phyloP scores from a whole-genome alignment of 1,140 invertebrate genomes.

The Diplogasteroides magnus region DNA sequence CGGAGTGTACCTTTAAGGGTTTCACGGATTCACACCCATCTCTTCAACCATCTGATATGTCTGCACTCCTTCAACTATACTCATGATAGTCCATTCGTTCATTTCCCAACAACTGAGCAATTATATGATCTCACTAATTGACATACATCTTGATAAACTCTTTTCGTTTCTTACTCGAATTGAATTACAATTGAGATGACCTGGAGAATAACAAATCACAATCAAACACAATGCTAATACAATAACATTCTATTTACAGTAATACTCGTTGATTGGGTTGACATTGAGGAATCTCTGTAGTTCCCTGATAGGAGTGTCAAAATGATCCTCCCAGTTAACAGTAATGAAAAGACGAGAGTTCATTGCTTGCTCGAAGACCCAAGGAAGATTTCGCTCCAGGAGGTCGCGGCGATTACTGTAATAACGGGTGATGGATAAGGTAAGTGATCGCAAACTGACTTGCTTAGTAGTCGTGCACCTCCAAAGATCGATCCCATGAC shows the following conservation, averaged over 20 bases:
- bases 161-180: no score
- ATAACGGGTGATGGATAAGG: slow-evolving; percentile 10
- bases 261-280: slow-evolving; percentile 5
- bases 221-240: no score
- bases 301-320: slow-evolving; percentile 21
- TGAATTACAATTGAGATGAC: no score
- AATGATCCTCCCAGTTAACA: slow-evolving; percentile 39
- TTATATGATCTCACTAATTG: no score
- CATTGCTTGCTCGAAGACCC: slow-evolving; percentile 27
- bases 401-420: slow-evolving; percentile 29
- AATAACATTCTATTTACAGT: neutral
- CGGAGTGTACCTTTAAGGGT: no score
- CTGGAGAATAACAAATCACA: no score
- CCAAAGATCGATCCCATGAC: slow-evolving; percentile 78
- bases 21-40: no score
- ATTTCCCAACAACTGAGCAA: no score
- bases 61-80: no score
- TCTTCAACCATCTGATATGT: no score
- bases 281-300: slow-evolving; percentile 31
- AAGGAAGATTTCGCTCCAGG: slow-evolving; percentile 25
- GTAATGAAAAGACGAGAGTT: slow-evolving; percentile 31
- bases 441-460: slow-evolving; percentile 23
- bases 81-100: no score
- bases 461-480: slow-evolving; percentile 65
- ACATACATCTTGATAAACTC: no score